Percentiles rank a stretch among this genome's conserved stretches.
These are phyloP conservation scores for Papilio polyxenes DNA, from an alignment of 1,140 invertebrate species.

Conservation along the genomic window DNA sequence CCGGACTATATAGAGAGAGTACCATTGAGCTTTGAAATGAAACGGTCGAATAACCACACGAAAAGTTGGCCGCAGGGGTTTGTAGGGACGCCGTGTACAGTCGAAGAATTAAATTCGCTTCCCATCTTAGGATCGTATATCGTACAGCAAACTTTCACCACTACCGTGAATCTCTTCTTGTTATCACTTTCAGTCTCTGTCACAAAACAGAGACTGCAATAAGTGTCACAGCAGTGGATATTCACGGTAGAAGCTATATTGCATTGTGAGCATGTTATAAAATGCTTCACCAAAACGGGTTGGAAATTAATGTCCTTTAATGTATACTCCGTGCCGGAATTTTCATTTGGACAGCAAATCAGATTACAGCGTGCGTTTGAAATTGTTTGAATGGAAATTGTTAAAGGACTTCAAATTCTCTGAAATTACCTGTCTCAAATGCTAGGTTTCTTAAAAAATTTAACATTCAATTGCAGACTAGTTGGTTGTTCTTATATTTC, in stretches of 20 bases:
- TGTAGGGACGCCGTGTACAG: background rate
- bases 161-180: too few species aligned
- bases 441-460: background rate
- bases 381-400: conserved; percentile 12
- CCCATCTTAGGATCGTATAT: background rate
- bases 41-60: conserved; percentile 23
- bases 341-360: conserved; percentile 30
- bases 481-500: background rate
- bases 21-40: conserved; percentile 6
- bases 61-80: conserved; percentile 19
- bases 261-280: background rate
- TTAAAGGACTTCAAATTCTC: conserved; percentile 2
- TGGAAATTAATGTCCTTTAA: background rate
- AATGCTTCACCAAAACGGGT: background rate
- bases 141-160: background rate
- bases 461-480: background rate
- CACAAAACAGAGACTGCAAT: too few species aligned
- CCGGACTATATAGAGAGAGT: background rate
- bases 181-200: too few species aligned
- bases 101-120: background rate
- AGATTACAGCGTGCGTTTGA: conserved; percentile 17
- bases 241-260: background rate
- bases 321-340: conserved; percentile 10
- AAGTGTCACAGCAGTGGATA: too few species aligned
- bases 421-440: background rate